Percentiles rank a stretch among this genome's conserved stretches.
Evolutionary conservation across 2,888 invertebrate genomes (phyloP).

Genomic region (Tanytarsus gracilentus): DNA sequence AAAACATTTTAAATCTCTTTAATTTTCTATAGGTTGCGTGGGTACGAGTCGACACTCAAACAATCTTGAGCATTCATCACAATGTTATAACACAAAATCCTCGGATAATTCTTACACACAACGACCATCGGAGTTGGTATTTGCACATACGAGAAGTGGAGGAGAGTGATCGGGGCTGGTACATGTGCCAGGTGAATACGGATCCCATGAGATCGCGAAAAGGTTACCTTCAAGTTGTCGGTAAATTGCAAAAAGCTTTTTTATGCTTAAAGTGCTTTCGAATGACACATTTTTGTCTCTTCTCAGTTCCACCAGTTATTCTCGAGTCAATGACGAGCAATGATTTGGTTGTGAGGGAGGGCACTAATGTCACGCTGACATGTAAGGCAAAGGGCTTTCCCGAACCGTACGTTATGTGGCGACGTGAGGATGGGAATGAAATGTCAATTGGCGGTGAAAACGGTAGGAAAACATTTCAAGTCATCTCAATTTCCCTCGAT

Average conservation of each 20-base stretch:
- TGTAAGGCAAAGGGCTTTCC: conserved; percentile 84
- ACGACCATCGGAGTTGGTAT: conserved; percentile 87
- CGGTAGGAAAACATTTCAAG: conserved; percentile 48
- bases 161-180: conserved; percentile 79
- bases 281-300: conserved; percentile 28
- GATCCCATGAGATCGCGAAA: conserved; percentile 88
- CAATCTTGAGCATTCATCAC: conserved; percentile 84
- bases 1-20: no score
- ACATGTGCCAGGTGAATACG: conserved; percentile 80
- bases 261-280: background rate
- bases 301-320: conserved; percentile 81
- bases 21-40: conserved; percentile 72
- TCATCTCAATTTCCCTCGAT: conserved; percentile 16
- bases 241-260: conserved; percentile 49
- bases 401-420: conserved; percentile 60
- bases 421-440: conserved; percentile 78
- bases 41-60: conserved; percentile 88
- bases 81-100: conserved; percentile 86
- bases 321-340: conserved; percentile 82
- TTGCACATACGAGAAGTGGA: conserved; percentile 81
- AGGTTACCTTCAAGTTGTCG: conserved; percentile 84
- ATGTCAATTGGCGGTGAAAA: conserved; percentile 83
- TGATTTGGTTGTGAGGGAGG: conserved; percentile 85
- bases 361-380: conserved; percentile 76
- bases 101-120: conserved; percentile 75